Percentiles rank a stretch among this genome's conserved stretches.
phyloP scores from a whole-genome alignment of 2,797 vertebrate species.

The Sparus aurata region DNA sequence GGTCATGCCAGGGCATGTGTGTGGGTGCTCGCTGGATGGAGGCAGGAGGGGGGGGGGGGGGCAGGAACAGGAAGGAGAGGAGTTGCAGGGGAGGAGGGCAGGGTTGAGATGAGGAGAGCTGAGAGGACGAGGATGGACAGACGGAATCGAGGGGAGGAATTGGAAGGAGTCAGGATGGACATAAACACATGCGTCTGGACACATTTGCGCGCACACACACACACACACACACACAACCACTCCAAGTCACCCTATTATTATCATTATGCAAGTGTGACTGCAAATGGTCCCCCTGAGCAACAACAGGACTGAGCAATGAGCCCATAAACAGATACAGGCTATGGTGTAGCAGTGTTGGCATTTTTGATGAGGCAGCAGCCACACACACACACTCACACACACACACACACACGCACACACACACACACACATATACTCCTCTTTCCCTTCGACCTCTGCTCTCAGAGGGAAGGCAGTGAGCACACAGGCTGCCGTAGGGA shows the following conservation, averaged over 20 bases:
- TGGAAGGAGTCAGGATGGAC: slow-evolving; percentile 18
- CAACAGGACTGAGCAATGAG: slow-evolving; percentile 77
- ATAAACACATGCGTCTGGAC: slow-evolving; percentile 34
- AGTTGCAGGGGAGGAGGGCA: slow-evolving; percentile 13
- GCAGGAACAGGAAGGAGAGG: slow-evolving; percentile 19
- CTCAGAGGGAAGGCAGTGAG: slow-evolving; percentile 75
- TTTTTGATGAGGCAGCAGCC: slow-evolving; percentile 79
- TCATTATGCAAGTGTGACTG: slow-evolving; percentile 83
- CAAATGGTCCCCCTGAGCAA: slow-evolving; percentile 81
- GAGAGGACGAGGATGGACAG: slow-evolving; percentile 45
- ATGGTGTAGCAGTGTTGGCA: slow-evolving; percentile 72
- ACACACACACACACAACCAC: slow-evolving; percentile 58
- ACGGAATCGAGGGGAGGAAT: slow-evolving; percentile 43
- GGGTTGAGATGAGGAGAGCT: slow-evolving; percentile 22
- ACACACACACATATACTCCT: slow-evolving; percentile 55
- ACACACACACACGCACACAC: slow-evolving; percentile 29
- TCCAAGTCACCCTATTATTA: slow-evolving; percentile 80
- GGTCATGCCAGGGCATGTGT: slow-evolving; percentile 62
- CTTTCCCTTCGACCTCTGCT: slow-evolving; percentile 80
- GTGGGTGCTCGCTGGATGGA: slow-evolving; percentile 42
- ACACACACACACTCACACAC: slow-evolving; percentile 26
- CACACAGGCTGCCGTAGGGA: slow-evolving; percentile 79
- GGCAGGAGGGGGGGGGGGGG: slow-evolving; percentile 14
- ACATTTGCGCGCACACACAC: slow-evolving; percentile 24
- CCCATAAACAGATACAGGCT: slow-evolving; percentile 77